phyloP scores from a whole-genome alignment of 2,888 invertebrate species.

The Clivina fossor region DNA sequence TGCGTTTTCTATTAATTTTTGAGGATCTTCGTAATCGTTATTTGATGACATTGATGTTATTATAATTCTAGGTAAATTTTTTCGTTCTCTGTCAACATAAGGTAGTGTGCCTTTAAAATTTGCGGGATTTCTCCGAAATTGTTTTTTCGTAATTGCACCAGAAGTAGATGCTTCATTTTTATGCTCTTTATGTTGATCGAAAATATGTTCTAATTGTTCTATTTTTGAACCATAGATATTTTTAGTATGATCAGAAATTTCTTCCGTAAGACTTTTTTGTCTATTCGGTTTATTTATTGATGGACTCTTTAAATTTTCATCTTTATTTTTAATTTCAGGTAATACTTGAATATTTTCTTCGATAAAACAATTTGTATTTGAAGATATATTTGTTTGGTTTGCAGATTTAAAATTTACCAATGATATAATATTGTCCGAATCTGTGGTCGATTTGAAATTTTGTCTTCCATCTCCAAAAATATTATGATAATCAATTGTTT shows the following conservation, averaged over 20 bases:
- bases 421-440: too few relatives aligned
- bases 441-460: background rate
- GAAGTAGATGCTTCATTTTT: background rate
- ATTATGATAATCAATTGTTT: background rate
- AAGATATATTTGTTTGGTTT: too few relatives aligned
- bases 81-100: conserved; percentile 14
- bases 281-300: too few relatives aligned
- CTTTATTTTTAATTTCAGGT: too few relatives aligned
- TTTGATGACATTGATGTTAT: conserved; percentile 11
- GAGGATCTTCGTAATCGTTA: background rate
- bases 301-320: too few relatives aligned
- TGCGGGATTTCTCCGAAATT: background rate
- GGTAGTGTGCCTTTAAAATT: conserved; percentile 25
- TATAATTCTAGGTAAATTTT: conserved; percentile 17
- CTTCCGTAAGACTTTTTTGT: too few relatives aligned
- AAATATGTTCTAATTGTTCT: conserved; percentile 26
- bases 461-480: background rate
- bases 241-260: too few relatives aligned
- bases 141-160: too few relatives aligned
- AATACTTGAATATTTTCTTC: too few relatives aligned
- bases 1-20: conserved; percentile 1
- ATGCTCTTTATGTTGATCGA: conserved; percentile 21
- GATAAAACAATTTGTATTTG: too few relatives aligned
- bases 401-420: too few relatives aligned
- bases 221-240: conserved; percentile 26